Evolutionary conservation across 2,888 invertebrate species (phyloP).

Genomic region (Carabus problematicus): DNA sequence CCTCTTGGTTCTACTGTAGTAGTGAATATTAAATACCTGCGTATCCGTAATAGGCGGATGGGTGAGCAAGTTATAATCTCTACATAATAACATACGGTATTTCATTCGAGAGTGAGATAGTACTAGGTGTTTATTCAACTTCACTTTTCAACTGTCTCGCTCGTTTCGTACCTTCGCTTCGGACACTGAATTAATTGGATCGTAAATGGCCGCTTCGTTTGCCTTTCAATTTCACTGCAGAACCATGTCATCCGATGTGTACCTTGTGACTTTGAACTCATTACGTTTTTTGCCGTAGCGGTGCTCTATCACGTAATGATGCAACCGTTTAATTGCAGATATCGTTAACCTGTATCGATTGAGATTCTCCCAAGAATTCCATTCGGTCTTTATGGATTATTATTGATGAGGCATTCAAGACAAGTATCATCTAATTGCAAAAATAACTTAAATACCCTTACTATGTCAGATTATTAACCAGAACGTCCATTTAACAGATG

Average conservation of each 20-base stretch:
- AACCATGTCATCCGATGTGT: neutral
- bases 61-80: too few relatives aligned
- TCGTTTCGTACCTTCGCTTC: conserved; percentile 28
- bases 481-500: too few relatives aligned
- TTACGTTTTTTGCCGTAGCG: conserved; percentile 16
- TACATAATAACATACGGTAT: neutral
- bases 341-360: too few relatives aligned
- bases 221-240: conserved; percentile 38
- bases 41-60: too few relatives aligned
- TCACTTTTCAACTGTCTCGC: conserved; percentile 30
- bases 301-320: conserved; percentile 20
- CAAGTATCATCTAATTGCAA: too few relatives aligned
- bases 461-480: too few relatives aligned
- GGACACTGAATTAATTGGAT: conserved; percentile 33
- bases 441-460: too few relatives aligned
- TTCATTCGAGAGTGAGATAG: conserved; percentile 35
- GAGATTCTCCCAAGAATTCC: too few relatives aligned
- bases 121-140: conserved; percentile 7
- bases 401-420: too few relatives aligned
- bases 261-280: conserved; percentile 37
- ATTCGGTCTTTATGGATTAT: too few relatives aligned
- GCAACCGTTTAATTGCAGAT: conserved; percentile 23
- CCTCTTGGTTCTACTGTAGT: too few relatives aligned
- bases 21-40: too few relatives aligned
- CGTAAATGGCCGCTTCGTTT: conserved; percentile 18